Percentiles rank a stretch among this genome's conserved stretches.
Conservation (phyloP, 2,888 invertebrate species). For the Oscheius onirici region DNA sequence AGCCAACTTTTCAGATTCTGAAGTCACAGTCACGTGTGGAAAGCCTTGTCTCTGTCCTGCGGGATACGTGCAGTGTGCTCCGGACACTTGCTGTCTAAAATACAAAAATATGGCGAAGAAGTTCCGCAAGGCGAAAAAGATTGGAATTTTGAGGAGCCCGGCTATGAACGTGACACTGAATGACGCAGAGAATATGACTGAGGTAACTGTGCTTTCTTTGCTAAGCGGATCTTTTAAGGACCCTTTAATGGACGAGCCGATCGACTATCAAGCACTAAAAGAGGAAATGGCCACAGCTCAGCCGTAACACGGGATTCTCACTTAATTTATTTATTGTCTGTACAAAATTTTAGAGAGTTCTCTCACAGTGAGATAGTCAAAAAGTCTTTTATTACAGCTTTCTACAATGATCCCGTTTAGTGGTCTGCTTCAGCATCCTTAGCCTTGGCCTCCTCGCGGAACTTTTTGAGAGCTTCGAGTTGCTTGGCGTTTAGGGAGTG, state of each 20-base stretch:
- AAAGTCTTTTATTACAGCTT: background rate
- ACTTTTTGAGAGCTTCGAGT: conserved; percentile 17
- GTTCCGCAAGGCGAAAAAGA: conserved; percentile 48
- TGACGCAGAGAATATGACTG: background rate
- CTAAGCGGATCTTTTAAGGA: too few relatives aligned
- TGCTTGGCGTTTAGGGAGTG: conserved; percentile 7
- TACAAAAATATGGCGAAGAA: conserved; percentile 66
- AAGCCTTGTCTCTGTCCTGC: conserved; percentile 61
- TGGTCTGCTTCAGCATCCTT: conserved; percentile 13
- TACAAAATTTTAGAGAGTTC: background rate
- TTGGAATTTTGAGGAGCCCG: conserved; percentile 20
- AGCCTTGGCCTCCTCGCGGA: conserved; percentile 24
- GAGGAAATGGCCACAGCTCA: conserved; percentile 13
- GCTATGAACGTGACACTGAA: conserved; percentile 3
- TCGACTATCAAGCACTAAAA: conserved; percentile 15
- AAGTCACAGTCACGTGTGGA: conserved; percentile 54
- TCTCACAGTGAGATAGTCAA: background rate
- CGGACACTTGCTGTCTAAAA: conserved; percentile 60
- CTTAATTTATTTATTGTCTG: conserved; percentile 11
- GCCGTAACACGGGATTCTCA: background rate
- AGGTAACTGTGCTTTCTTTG: background rate
- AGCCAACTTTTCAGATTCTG: conserved; percentile 25
- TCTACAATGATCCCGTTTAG: background rate
- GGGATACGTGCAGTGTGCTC: conserved; percentile 62
- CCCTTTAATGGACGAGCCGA: conserved; percentile 11